These are phyloP conservation scores for Nephrotoma guestfalica DNA, from an alignment of 2,888 invertebrate species.

Conservation along the genomic window DNA sequence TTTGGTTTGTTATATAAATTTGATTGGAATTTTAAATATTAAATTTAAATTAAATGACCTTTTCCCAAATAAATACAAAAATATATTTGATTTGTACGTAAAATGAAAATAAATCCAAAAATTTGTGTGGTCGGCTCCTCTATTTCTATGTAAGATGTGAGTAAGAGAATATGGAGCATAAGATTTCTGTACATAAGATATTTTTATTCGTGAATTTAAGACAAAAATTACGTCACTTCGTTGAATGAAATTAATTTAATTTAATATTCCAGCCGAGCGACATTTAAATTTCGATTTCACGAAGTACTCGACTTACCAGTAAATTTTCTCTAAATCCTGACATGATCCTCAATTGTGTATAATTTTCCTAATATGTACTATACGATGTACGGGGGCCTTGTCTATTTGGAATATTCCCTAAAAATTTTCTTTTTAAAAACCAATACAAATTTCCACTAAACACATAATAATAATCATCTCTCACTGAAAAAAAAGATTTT, in stretches of 20 bases:
- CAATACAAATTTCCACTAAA: background rate
- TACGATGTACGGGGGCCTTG: background rate
- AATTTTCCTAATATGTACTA: background rate
- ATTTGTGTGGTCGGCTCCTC: background rate
- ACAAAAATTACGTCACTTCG: conserved; percentile 2
- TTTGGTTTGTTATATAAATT: background rate
- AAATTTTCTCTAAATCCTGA: conserved; percentile 1
- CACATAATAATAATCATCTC: background rate
- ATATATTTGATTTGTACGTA: background rate
- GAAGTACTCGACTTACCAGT: background rate
- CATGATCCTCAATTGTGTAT: background rate
- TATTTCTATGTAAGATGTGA: background rate
- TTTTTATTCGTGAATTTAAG: background rate
- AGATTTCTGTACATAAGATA: background rate
- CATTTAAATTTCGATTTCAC: background rate
- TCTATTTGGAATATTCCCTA: background rate
- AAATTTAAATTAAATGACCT: background rate
- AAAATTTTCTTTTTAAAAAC: background rate
- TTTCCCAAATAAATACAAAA: background rate
- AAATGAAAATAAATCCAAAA: background rate
- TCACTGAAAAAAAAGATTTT: background rate
- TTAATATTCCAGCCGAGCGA: background rate
- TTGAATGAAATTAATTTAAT: background rate
- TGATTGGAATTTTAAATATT: background rate
- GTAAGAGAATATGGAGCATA: background rate